phyloP scores from a whole-genome alignment of 2,113 vertebrate species.

The Apodemus speciosus region DNA sequence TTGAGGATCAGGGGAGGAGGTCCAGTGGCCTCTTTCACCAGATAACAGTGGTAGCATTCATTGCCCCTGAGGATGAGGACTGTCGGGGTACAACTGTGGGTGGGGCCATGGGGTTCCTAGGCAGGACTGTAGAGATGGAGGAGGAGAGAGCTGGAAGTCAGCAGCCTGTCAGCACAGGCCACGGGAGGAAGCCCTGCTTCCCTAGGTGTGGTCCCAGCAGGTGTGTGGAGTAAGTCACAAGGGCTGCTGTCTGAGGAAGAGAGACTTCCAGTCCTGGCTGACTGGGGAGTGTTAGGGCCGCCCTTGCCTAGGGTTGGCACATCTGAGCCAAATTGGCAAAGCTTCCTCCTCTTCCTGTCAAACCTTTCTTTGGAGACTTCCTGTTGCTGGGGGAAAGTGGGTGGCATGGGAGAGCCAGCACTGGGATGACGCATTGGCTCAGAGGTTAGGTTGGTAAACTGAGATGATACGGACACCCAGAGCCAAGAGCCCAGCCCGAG shows the following conservation, averaged over 20 bases:
- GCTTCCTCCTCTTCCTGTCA: constrained; percentile 56
- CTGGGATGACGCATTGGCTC: background rate
- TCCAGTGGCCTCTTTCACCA: background rate
- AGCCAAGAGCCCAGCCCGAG: background rate
- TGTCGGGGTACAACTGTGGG: background rate
- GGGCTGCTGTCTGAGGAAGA: constrained; percentile 54
- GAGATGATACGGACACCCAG: background rate
- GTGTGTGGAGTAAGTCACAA: constrained; percentile 46
- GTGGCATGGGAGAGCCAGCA: background rate
- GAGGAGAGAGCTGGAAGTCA: background rate
- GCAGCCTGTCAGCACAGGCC: background rate
- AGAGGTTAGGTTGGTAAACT: background rate
- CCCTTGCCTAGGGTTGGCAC: constrained; percentile 50
- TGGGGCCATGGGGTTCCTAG: background rate
- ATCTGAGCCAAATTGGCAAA: constrained; percentile 62
- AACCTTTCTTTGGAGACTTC: constrained; percentile 49
- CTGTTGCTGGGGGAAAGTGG: constrained; percentile 5
- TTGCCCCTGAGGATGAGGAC: background rate
- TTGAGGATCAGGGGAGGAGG: background rate
- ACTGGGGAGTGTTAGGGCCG: constrained; percentile 63
- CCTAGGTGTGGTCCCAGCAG: constrained; percentile 58
- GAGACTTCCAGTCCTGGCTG: constrained; percentile 54
- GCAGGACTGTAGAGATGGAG: background rate
- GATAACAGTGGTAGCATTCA: background rate
- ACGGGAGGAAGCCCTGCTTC: constrained; percentile 55